A percentile compares a stretch with the other conserved stretches of the same genome.
Conservation (phyloP, 2,113 vertebrate species). For the Scophthalmus maximus region DNA sequence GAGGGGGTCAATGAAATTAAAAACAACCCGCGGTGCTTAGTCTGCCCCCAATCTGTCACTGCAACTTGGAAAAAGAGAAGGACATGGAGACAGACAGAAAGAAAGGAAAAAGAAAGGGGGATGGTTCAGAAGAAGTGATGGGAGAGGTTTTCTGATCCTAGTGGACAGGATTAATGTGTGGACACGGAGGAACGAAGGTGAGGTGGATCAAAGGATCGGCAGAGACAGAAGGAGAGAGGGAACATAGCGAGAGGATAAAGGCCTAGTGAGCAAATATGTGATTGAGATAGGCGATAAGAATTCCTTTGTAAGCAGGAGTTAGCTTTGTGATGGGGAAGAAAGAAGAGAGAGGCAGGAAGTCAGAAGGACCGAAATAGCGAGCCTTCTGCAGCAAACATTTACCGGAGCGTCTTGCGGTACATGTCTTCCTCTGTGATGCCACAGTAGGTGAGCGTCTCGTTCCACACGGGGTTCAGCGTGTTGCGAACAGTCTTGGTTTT, state of each 20-base stretch:
- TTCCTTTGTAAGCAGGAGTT: slow-evolving; percentile 36
- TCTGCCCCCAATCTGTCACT: slow-evolving; percentile 83
- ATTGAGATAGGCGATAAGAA: slow-evolving; percentile 50
- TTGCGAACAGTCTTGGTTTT: slow-evolving; percentile 91
- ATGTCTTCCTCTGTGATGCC: slow-evolving; percentile 91
- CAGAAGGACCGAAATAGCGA: slow-evolving; percentile 28
- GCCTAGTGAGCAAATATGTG: slow-evolving; percentile 1
- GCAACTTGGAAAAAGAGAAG: slow-evolving; percentile 48
- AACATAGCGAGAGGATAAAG: slow-evolving; percentile 11
- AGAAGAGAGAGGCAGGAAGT: slow-evolving; percentile 21
- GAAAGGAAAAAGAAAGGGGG: slow-evolving; percentile 28
- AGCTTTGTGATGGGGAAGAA: slow-evolving; percentile 11
- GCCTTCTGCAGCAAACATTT: slow-evolving; percentile 40
- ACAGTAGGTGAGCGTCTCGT: slow-evolving; percentile 88
- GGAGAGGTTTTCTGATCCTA: slow-evolving; percentile 43
- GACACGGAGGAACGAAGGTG: slow-evolving; percentile 20
- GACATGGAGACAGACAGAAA: slow-evolving; percentile 26
- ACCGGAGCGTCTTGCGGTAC: slow-evolving; percentile 91
- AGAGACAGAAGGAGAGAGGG: slow-evolving; percentile 15
- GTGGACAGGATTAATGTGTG: slow-evolving; percentile 33
- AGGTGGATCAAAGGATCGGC: slow-evolving; percentile 32
- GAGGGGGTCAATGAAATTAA: slow-evolving; percentile 80
- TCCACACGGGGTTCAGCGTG: slow-evolving; percentile 90
- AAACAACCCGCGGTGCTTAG: slow-evolving; percentile 70
- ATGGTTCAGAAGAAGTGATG: slow-evolving; percentile 1